These are phyloP conservation scores for Apis cerana DNA, from an alignment of 1,140 invertebrate species.

Conservation along the genomic window DNA sequence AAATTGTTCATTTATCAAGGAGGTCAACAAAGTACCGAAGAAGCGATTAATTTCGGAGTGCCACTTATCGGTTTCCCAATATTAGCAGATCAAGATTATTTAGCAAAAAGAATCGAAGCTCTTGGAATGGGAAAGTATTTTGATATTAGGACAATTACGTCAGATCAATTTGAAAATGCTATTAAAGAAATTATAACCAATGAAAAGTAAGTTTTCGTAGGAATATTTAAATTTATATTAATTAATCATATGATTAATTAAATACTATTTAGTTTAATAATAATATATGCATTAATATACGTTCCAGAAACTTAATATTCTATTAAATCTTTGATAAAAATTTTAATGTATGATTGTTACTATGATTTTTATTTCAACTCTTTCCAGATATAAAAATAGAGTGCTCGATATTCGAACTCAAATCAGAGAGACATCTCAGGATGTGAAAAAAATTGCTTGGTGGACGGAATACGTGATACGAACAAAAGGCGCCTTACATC, in stretches of 20 bases:
- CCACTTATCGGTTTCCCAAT: constrained; percentile 80
- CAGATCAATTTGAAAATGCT: constrained; percentile 36
- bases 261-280: too few relatives aligned
- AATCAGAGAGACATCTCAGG: constrained; percentile 77
- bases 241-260: too few relatives aligned
- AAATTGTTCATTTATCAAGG: constrained; percentile 82
- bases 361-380: background rate
- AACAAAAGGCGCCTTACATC: constrained; percentile 79
- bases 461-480: constrained; percentile 83
- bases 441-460: constrained; percentile 79
- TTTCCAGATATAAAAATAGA: constrained; percentile 72
- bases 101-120: constrained; percentile 53
- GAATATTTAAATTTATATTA: background rate
- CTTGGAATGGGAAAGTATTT: constrained; percentile 62
- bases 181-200: constrained; percentile 63
- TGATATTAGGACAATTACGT: constrained; percentile 45
- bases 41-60: constrained; percentile 77
- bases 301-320: background rate
- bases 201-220: constrained; percentile 44
- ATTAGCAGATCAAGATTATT: constrained; percentile 67
- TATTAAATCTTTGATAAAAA: background rate
- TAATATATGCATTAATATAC: too few relatives aligned
- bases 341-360: too few relatives aligned
- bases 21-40: constrained; percentile 80
- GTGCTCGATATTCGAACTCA: constrained; percentile 59